Evolutionary conservation across 2,888 invertebrate species (phyloP).

Genomic region (Philaethria dido): DNA sequence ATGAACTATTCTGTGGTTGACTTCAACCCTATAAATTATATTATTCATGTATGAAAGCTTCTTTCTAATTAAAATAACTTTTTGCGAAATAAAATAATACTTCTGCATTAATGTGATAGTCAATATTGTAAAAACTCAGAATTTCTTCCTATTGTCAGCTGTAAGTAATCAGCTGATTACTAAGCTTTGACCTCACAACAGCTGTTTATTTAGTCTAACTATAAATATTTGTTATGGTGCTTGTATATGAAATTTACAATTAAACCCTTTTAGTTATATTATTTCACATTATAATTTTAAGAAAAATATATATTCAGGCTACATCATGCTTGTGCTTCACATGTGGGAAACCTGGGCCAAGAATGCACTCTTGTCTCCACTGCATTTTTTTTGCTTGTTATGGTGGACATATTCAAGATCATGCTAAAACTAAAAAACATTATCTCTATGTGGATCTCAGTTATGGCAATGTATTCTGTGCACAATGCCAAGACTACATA

Average conservation of each 20-base stretch:
- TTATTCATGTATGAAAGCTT: not conserved
- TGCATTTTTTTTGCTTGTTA: slow-evolving; percentile 98
- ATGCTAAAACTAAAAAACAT: slow-evolving; percentile 92
- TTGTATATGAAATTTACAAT: not conserved
- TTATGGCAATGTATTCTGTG: slow-evolving; percentile 95
- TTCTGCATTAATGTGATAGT: not conserved
- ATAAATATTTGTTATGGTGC: not conserved
- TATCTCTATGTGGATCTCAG: slow-evolving; percentile 93
- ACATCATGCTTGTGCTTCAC: slow-evolving; percentile 91
- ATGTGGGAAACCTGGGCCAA: slow-evolving; percentile 91
- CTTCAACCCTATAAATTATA: not conserved
- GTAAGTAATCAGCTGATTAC: slow-evolving; percentile 72
- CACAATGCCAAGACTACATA: slow-evolving; percentile 95
- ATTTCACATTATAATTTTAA: slow-evolving; percentile 5
- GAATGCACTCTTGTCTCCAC: slow-evolving; percentile 92
- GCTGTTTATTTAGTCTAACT: slow-evolving; percentile 58
- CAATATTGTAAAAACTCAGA: slow-evolving; percentile 4
- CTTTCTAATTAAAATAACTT: not conserved
- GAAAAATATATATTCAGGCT: slow-evolving; percentile 82
- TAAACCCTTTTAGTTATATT: not conserved
- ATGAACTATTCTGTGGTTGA: slow-evolving; percentile 40
- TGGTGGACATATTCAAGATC: slow-evolving; percentile 93
- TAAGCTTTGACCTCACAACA: slow-evolving; percentile 75
- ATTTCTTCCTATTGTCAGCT: slow-evolving; percentile 43
- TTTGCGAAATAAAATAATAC: not conserved